Conservation (phyloP, 1,140 invertebrate species). For the Drosophila auraria region DNA sequence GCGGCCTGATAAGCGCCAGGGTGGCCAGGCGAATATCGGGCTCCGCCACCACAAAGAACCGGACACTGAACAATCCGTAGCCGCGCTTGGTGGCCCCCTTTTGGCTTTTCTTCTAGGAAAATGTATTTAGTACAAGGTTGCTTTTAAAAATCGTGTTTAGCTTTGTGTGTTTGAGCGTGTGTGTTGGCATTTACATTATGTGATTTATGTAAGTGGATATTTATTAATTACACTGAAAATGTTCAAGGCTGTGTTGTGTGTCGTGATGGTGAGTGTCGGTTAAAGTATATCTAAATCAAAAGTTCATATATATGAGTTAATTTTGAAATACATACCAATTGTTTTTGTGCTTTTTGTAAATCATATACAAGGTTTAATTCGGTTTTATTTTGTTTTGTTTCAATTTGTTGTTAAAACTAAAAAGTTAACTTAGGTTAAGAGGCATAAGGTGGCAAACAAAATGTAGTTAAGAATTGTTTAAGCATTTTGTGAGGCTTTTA, state of each 20-base stretch:
- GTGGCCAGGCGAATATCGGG: slow-evolving; percentile 81
- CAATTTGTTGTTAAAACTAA: slow-evolving; percentile 25
- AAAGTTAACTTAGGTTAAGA: slow-evolving; percentile 20
- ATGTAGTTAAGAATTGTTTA: slow-evolving; percentile 1
- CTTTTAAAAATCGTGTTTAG: slow-evolving; percentile 43
- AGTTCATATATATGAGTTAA: slow-evolving; percentile 62
- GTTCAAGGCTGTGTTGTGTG: slow-evolving; percentile 13
- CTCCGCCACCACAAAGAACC: slow-evolving; percentile 83
- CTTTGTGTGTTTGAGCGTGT: not conserved
- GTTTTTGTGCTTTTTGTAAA: slow-evolving; percentile 72
- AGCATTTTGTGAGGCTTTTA: not conserved
- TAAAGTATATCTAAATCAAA: slow-evolving; percentile 57
- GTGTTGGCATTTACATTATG: slow-evolving; percentile 25
- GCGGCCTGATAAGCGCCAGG: slow-evolving; percentile 79
- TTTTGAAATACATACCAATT: slow-evolving; percentile 85
- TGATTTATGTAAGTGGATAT: slow-evolving; percentile 24
- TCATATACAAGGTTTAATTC: slow-evolving; percentile 47
- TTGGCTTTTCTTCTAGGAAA: slow-evolving; percentile 80
- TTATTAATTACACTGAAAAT: slow-evolving; percentile 18
- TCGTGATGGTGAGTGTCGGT: slow-evolving; percentile 2
- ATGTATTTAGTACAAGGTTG: slow-evolving; percentile 56
- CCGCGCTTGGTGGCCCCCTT: slow-evolving; percentile 67
- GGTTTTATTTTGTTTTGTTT: slow-evolving; percentile 26
- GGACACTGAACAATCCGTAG: slow-evolving; percentile 80
- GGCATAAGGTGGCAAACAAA: slow-evolving; percentile 46